phyloP scores from a whole-genome alignment of 2,888 invertebrate genomes.

The Iselma pallidipennis region DNA sequence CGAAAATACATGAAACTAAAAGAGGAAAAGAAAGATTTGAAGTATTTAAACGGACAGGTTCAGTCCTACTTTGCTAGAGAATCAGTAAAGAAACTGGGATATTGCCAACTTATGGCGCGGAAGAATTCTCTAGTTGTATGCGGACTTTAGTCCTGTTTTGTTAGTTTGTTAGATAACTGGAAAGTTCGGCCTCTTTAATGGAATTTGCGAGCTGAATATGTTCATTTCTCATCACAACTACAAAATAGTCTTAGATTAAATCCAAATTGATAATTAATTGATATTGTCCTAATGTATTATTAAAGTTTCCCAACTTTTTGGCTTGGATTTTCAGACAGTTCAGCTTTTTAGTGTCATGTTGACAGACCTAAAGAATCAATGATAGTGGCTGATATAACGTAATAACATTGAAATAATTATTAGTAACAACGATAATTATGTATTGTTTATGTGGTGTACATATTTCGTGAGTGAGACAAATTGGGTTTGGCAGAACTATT shows the following conservation, averaged over 20 bases:
- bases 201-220: slow-evolving; percentile 47
- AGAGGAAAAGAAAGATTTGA: no score
- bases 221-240: slow-evolving; percentile 40
- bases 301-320: slow-evolving; percentile 1
- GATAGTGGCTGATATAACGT: no score
- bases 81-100: slow-evolving; percentile 29
- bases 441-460: slow-evolving; percentile 2
- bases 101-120: slow-evolving; percentile 38
- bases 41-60: no score
- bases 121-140: slow-evolving; percentile 32
- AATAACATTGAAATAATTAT: no score
- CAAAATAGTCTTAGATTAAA: slow-evolving; percentile 35
- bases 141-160: slow-evolving; percentile 30
- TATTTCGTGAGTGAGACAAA: slow-evolving; percentile 20
- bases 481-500: slow-evolving; percentile 23
- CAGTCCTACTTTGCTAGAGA: no score
- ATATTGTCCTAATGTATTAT: slow-evolving; percentile 21
- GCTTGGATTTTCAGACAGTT: no score
- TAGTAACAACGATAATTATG: slow-evolving; percentile 11
- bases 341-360: no score
- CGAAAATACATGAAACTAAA: no score
- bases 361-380: no score
- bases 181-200: slow-evolving; percentile 47
- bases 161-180: slow-evolving; percentile 38
- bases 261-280: slow-evolving; percentile 42